Evolutionary conservation across 1,140 invertebrate genomes (phyloP).

Genomic region (Ooceraea biroi): DNA sequence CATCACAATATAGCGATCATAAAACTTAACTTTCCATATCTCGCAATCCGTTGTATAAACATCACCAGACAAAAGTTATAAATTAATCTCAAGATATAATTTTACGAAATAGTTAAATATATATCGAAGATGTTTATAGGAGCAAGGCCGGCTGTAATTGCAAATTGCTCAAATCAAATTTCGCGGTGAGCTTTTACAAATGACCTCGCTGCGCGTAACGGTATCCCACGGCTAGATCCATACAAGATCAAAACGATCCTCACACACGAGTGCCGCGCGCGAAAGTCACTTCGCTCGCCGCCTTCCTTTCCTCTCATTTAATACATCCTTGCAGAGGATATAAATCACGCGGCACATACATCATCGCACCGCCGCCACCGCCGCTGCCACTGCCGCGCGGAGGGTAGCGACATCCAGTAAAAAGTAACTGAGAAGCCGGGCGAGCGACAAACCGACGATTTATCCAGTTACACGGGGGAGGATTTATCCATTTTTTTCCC

Average conservation of each 20-base stretch:
- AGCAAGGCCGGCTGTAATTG: background rate
- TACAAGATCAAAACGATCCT: conserved; percentile 15
- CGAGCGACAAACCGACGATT: conserved; percentile 78
- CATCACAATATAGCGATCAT: background rate
- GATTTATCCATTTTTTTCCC: conserved; percentile 62
- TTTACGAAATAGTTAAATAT: background rate
- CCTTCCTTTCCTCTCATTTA: conserved; percentile 43
- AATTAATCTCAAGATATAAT: background rate
- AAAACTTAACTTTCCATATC: background rate
- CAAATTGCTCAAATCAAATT: background rate
- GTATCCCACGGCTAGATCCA: background rate
- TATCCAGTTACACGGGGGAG: conserved; percentile 76
- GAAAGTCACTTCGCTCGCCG: conserved; percentile 64
- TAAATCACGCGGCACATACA: conserved; percentile 76
- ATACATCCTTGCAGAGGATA: conserved; percentile 69
- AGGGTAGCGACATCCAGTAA: conserved; percentile 63
- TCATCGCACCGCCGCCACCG: conserved; percentile 70
- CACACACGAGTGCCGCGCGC: conserved; percentile 39
- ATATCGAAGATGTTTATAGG: background rate
- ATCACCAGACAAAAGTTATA: background rate
- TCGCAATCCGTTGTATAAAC: background rate
- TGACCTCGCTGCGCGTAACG: conserved; percentile 9
- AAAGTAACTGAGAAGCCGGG: conserved; percentile 77
- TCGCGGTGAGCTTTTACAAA: conserved; percentile 5
- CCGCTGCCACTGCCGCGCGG: too few relatives aligned